phyloP scores from a whole-genome alignment of 2,113 vertebrate genomes.

The Micronycteris hirsuta region DNA sequence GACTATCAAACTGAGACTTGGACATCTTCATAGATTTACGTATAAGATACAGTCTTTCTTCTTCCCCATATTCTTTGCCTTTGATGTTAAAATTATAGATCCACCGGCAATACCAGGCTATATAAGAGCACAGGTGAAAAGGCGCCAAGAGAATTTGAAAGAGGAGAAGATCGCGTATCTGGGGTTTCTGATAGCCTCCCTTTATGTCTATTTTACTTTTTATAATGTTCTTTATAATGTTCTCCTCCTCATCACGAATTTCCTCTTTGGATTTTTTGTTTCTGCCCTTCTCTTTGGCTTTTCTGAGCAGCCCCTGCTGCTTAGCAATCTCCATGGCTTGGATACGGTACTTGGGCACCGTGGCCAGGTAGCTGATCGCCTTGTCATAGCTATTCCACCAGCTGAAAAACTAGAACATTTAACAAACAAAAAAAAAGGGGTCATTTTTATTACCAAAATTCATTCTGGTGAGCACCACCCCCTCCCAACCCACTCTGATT shows the following conservation, averaged over 20 bases:
- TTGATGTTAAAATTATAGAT: slow-evolving; percentile 92
- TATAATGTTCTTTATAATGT: slow-evolving; percentile 96
- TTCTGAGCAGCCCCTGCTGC: slow-evolving; percentile 94
- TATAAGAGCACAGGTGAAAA: slow-evolving; percentile 86
- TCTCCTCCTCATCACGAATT: slow-evolving; percentile 95
- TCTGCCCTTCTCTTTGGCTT: slow-evolving; percentile 93
- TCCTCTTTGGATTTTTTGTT: slow-evolving; percentile 95
- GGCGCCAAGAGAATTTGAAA: slow-evolving; percentile 92
- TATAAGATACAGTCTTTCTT: slow-evolving; percentile 94
- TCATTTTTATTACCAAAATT: slow-evolving; percentile 33
- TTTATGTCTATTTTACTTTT: slow-evolving; percentile 99
- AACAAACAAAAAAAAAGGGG: slow-evolving; percentile 63
- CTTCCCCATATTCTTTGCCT: slow-evolving; percentile 90
- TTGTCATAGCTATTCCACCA: slow-evolving; percentile 99
- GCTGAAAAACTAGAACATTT: slow-evolving; percentile 92
- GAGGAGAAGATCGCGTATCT: slow-evolving; percentile 92
- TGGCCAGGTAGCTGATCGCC: slow-evolving; percentile 94
- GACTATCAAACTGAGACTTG: slow-evolving; percentile 93
- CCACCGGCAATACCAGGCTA: slow-evolving; percentile 91
- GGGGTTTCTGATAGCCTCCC: slow-evolving; percentile 97
- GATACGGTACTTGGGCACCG: slow-evolving; percentile 95
- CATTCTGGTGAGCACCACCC: neutral
- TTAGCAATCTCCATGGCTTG: slow-evolving; percentile 94
- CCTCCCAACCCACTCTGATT: neutral
- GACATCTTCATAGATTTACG: slow-evolving; percentile 96